Evolutionary conservation across 2,888 invertebrate genomes (phyloP), one percentile per base, ranked within the genome.

Genomic region (Yponomeuta sedellus): DNA sequence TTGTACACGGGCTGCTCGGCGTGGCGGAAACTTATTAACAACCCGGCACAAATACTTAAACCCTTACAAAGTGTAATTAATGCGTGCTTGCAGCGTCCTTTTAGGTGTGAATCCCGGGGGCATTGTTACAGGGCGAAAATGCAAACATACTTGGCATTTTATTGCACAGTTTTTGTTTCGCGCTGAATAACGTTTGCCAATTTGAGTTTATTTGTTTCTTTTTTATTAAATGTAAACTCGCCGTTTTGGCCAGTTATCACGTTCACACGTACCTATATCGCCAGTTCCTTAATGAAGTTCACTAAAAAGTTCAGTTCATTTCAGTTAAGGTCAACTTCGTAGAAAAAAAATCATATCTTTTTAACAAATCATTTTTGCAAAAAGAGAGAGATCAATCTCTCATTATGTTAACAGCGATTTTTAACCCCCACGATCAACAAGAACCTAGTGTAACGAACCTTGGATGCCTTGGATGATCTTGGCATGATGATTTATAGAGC

Each of bases 1-100:
- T n/a, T 59, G 22, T 59, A 39, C 62, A 39, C 12, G 11, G 19
- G 40, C 10, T 20, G 44, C 44, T 19, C 20, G 57, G 16, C 16
- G 64, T n/a, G 28, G 56, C 34, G 57, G 28, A 25, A 57, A 64
- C 34, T 28, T 52, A 56, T 64, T 57, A 56, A 56, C 64, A 57
- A 64, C 64, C 28, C 64, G 64, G 71, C 73, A 71, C 76, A 76
- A 81, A 77, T 79, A 74, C 75, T 77, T 78, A 77, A 78, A 81
- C 83, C 84, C 83, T 78, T 77, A 78, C 80, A 79, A 81, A 83
- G 81, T 78, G 81, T 88, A 86, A 88, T 88, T 88, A 88, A 88
- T 88, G 87, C 86, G 84, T 85, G 86, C 84, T 83, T 86, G 84
- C 86, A 86, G 79, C 88, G 82, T 84, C 85, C 84, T 82, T 80